Conservation (phyloP, 2,797 vertebrate genomes). For the Liparis tanakae region DNA sequence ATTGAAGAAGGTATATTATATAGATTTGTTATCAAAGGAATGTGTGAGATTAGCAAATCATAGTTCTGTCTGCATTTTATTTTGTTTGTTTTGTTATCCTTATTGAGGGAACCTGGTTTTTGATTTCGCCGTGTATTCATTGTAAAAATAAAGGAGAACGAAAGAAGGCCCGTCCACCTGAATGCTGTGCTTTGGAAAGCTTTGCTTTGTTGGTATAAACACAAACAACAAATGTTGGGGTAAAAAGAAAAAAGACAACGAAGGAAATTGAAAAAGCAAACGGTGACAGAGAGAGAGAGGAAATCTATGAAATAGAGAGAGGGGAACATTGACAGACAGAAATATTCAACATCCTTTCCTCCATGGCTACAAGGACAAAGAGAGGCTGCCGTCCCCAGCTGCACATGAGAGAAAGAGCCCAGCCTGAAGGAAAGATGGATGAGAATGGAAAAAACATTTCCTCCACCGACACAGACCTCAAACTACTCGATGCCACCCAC, state of each 20-base stretch:
- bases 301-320: conserved; percentile 6
- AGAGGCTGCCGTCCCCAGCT: conserved; percentile 20
- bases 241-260: background rate
- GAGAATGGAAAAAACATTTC: conserved; percentile 20
- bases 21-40: background rate
- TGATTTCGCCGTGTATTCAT: background rate
- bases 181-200: conserved; percentile 7
- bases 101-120: background rate
- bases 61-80: background rate
- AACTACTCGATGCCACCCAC: conserved; percentile 35
- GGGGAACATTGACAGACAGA: conserved; percentile 13
- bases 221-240: conserved; percentile 4
- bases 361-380: conserved; percentile 51
- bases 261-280: conserved; percentile 8
- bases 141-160: conserved; percentile 1
- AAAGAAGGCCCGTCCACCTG: conserved; percentile 7
- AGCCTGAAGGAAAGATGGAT: conserved; percentile 23
- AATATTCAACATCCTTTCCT: conserved; percentile 20
- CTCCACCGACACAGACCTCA: conserved; percentile 37
- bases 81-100: background rate
- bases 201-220: conserved; percentile 15
- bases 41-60: background rate
- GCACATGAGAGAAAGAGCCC: conserved; percentile 16
- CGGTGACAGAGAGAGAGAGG: conserved; percentile 9
- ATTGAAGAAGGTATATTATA: no score